Conservation (phyloP, 2,797 vertebrate genomes). For the Epinephelus coioides region DNA sequence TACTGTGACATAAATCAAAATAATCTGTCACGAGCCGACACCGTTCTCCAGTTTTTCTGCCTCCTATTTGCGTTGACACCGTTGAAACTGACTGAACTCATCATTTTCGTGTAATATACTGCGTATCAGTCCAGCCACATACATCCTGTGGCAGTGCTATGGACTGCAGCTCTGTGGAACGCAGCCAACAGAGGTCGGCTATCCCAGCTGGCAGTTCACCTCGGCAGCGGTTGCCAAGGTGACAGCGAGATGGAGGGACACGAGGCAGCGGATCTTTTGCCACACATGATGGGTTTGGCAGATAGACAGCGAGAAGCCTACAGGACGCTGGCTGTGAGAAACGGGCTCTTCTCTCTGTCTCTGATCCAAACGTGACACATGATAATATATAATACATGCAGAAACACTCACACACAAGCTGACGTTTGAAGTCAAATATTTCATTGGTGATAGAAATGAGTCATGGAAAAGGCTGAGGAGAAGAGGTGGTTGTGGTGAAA, state of each 20-base stretch:
- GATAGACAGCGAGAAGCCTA: conserved; percentile 82
- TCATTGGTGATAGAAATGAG: not conserved
- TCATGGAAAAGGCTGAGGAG: not conserved
- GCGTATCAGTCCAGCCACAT: conserved; percentile 64
- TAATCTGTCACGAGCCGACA: not conserved
- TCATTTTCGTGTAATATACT: conserved; percentile 14
- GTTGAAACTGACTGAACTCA: conserved; percentile 1
- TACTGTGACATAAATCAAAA: not conserved
- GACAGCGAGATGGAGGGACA: conserved; percentile 88
- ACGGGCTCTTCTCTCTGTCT: conserved; percentile 13
- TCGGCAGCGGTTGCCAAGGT: conserved; percentile 90
- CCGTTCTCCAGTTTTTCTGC: not conserved
- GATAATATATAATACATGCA: not conserved
- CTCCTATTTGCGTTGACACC: not conserved
- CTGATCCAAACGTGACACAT: conserved; percentile 6
- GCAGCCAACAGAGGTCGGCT: conserved; percentile 89
- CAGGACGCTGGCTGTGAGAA: conserved; percentile 56
- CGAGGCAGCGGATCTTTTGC: conserved; percentile 87
- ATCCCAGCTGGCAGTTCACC: conserved; percentile 90
- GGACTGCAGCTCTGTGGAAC: conserved; percentile 83
- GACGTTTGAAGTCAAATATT: not conserved
- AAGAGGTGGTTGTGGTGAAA: conserved; percentile 5
- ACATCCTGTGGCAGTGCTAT: conserved; percentile 80
- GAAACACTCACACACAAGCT: not conserved
- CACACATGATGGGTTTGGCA: conserved; percentile 92